Base-by-base conservation (phyloP, 1,140 invertebrate genomes). In the Drosophila pachea region DNA sequence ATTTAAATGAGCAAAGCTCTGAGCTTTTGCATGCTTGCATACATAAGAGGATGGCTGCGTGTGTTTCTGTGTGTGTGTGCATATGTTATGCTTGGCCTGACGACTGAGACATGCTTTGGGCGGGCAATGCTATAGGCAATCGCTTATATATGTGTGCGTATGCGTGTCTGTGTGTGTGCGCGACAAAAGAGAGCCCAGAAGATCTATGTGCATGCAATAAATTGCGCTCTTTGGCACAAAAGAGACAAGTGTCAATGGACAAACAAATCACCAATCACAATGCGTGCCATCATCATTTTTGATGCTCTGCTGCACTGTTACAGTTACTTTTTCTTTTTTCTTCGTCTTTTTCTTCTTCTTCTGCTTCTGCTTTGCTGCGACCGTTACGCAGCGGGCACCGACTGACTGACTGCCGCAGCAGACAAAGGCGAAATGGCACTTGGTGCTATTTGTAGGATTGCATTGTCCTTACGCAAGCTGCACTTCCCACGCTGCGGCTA, bases 381-480 rank as follows among this genome's bases (percentile, higher is more conserved):
- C 49, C 66, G 74, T 76, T 76, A 70, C 77, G 73, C 79, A 84
- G 78, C 78, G 78, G 78, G 78, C 43, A 50, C 58, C 68, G 12
- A 16, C n/a, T 62, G 31, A 38, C 36, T 50, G 55, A 14, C 54
- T 54, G 40, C 38, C 40, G 61, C 12, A 50, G 62, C 22, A 22
- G 45, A 83, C 79, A 82, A 83, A 72, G 74, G 68, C 65, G 48
- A 73, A 83, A 83, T 84, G 78, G 79, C 79, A 84, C 81, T 84
- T 79, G 79, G 78, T 43, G 45, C 16, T 4, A 11, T 16, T 47
- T 61, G 47, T 52, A 56, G 42, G 55, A 50, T 55, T 62, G 58
- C 76, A 76, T 84, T 84, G 79, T 84, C 76, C 78, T 82, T 84
- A 47, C 79, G 81, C 81, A 84, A 84, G 83, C 68, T 79, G 76